phyloP scores from a whole-genome alignment of 2,113 vertebrate genomes.

The Marmota monax region DNA sequence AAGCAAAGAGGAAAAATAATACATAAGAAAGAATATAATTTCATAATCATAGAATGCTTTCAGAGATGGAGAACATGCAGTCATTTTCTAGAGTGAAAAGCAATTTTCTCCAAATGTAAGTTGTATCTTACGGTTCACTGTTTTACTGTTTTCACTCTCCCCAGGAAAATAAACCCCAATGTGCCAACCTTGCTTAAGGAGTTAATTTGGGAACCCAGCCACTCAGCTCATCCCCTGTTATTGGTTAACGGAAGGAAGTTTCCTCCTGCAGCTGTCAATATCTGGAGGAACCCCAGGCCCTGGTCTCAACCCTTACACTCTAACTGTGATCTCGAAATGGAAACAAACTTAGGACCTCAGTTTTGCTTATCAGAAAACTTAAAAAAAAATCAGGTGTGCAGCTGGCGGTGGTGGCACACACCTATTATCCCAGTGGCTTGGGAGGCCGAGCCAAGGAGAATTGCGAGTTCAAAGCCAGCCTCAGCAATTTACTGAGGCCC shows the following conservation, averaged over 20 bases:
- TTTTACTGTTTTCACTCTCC: conserved; percentile 40
- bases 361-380: conserved; percentile 29
- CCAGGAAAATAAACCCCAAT: conserved; percentile 32
- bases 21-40: conserved; percentile 52
- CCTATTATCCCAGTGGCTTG: too few relatives aligned
- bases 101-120: conserved; percentile 61
- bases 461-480: too few relatives aligned
- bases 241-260: background rate
- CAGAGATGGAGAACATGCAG: conserved; percentile 35
- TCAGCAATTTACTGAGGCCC: too few relatives aligned
- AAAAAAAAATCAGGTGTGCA: too few relatives aligned
- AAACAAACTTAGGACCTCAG: background rate
- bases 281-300: background rate
- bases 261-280: background rate
- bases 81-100: conserved; percentile 73
- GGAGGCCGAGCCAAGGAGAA: too few relatives aligned
- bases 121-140: conserved; percentile 44
- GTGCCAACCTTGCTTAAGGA: conserved; percentile 55
- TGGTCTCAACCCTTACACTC: background rate
- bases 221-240: background rate
- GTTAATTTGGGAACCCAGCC: background rate
- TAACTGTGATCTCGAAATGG: background rate
- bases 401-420: too few relatives aligned
- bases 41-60: conserved; percentile 53
- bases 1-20: conserved; percentile 33